These are phyloP conservation scores for Eretmochelys imbricata DNA, from an alignment of 2,113 vertebrate species.

Conservation along the genomic window DNA sequence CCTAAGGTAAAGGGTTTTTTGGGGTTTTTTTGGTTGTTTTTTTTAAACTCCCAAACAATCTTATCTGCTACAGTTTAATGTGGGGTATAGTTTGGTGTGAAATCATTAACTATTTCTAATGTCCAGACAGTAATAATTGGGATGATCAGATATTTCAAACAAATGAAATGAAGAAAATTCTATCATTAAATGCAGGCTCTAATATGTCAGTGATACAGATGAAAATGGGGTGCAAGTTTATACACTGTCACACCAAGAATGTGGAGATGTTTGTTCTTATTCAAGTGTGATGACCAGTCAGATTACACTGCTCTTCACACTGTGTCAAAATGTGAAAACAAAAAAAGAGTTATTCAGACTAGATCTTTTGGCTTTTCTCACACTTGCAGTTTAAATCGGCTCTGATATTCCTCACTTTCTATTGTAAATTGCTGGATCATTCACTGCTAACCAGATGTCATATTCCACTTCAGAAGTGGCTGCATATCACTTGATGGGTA, in stretches of 20 bases:
- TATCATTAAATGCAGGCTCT: background rate
- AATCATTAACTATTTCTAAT: background rate
- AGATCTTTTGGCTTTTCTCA: background rate
- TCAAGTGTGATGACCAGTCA: background rate
- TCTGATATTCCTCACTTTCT: background rate
- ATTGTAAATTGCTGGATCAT: background rate
- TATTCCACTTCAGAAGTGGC: background rate
- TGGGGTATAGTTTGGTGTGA: background rate
- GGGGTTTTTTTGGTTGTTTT: background rate
- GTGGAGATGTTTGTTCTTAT: background rate
- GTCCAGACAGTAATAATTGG: background rate
- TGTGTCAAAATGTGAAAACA: background rate
- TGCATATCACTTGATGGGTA: background rate
- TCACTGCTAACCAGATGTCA: background rate
- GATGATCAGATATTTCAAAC: background rate
- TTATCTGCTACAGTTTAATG: background rate
- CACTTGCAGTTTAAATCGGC: background rate
- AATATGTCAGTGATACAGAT: background rate
- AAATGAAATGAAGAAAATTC: background rate
- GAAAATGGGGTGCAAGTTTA: background rate
- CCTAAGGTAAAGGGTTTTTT: background rate
- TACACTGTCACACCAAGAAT: background rate
- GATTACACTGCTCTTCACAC: background rate
- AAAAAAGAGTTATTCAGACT: background rate
- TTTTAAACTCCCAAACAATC: background rate